These are phyloP conservation scores for Amiota mariae DNA, from an alignment of 2,888 invertebrate species.

Conservation along the genomic window DNA sequence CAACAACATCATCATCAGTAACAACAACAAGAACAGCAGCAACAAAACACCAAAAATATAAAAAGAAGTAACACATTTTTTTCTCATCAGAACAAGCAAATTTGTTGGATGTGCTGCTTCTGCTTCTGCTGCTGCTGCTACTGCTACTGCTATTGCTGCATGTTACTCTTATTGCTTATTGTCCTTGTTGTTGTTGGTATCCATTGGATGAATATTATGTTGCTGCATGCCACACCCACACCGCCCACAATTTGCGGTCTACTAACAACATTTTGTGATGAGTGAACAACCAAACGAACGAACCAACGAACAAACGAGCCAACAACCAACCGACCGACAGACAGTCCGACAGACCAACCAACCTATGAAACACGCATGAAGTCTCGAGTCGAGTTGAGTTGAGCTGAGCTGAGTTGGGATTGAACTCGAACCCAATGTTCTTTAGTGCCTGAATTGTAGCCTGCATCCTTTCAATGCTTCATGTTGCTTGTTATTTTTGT, in stretches of 20 bases:
- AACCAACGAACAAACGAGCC: neutral
- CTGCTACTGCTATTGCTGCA: neutral
- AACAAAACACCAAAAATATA: neutral
- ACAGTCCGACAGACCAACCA: neutral
- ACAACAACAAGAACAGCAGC: neutral
- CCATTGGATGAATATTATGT: slow-evolving; percentile 24
- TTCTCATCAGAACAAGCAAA: neutral
- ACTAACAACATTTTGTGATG: slow-evolving; percentile 57
- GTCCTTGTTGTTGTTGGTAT: slow-evolving; percentile 17
- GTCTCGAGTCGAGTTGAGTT: slow-evolving; percentile 7
- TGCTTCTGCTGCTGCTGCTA: no score
- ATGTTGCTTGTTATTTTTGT: neutral
- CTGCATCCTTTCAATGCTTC: neutral
- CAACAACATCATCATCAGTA: neutral
- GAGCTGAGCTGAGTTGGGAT: neutral
- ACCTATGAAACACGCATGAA: neutral
- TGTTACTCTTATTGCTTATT: neutral
- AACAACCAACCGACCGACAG: neutral
- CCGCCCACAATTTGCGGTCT: slow-evolving; percentile 68
- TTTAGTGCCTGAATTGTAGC: neutral
- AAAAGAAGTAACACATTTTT: no score
- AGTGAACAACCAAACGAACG: neutral
- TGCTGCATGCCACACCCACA: slow-evolving; percentile 62
- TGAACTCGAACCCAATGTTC: neutral
- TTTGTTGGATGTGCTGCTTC: neutral